Percentiles rank a stretch among this genome's conserved stretches.
Conservation (phyloP, 2,113 vertebrate species). For the Coptodon bakossiorum region DNA sequence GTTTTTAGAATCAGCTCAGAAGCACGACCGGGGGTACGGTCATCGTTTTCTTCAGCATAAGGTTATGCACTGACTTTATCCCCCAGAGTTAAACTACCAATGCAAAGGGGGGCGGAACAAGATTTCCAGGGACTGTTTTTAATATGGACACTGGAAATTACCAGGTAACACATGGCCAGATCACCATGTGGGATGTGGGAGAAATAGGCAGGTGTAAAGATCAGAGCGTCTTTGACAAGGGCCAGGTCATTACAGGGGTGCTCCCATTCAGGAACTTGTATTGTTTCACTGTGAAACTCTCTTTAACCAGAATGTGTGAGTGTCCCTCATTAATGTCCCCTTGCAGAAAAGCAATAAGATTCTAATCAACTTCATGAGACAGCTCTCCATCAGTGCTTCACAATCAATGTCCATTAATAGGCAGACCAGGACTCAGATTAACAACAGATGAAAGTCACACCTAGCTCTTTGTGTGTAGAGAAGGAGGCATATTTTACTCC, state of each 20-base stretch:
- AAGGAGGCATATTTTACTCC: not conserved
- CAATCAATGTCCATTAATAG: constrained; percentile 2
- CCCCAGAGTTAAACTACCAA: not conserved
- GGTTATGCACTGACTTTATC: not conserved
- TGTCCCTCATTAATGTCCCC: not conserved
- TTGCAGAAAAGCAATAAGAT: not conserved
- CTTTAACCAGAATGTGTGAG: not conserved
- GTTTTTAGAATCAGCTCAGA: not conserved
- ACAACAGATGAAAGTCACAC: not conserved
- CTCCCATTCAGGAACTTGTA: not conserved
- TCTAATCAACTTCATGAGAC: not conserved
- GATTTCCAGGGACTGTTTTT: not conserved
- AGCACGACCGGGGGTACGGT: fast-evolving
- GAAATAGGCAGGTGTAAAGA: not conserved
- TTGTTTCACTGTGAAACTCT: not conserved
- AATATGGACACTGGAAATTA: not conserved
- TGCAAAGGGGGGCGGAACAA: not conserved
- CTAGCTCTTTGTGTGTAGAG: not conserved
- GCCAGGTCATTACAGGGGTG: not conserved
- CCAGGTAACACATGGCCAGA: not conserved
- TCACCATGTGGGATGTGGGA: not conserved
- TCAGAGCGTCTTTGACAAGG: fast-evolving
- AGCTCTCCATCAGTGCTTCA: not conserved
- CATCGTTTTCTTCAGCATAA: not conserved
- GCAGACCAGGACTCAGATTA: not conserved